Percentiles rank a stretch among this genome's conserved stretches.
Conservation (phyloP, 2,113 vertebrate species). For the Thryonomys swinderianus region DNA sequence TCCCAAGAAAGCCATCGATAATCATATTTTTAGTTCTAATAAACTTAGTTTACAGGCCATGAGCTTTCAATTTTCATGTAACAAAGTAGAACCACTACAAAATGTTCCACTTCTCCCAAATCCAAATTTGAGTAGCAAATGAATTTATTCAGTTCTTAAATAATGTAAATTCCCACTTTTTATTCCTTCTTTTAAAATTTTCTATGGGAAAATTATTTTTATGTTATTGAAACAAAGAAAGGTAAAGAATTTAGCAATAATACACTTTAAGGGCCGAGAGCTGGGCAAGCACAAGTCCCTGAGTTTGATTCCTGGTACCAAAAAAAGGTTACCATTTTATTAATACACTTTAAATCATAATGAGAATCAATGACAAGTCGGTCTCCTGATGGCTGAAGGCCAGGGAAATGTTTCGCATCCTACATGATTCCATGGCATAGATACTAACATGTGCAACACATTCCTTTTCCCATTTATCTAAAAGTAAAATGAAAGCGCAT, state of each 20-base stretch:
- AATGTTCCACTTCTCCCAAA: background rate
- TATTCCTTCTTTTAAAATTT: background rate
- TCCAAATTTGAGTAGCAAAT: background rate
- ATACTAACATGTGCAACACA: background rate
- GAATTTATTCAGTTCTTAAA: background rate
- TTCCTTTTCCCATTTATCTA: background rate
- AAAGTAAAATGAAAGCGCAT: background rate
- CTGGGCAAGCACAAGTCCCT: too few relatives aligned
- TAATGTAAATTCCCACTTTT: background rate
- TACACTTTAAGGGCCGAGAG: background rate
- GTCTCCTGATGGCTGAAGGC: background rate
- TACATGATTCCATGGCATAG: background rate
- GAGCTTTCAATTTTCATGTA: background rate
- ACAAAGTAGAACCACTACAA: background rate
- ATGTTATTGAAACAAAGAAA: background rate
- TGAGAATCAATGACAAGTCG: background rate
- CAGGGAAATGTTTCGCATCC: background rate
- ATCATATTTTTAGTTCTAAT: background rate
- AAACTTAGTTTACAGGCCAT: background rate
- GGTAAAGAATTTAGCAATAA: background rate
- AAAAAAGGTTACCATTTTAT: too few relatives aligned
- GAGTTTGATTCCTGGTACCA: too few relatives aligned
- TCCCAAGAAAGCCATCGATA: background rate
- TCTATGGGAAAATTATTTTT: conserved; percentile 7
- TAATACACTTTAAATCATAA: background rate